These are phyloP conservation scores for Eupithecia subumbrata DNA, from an alignment of 2,888 invertebrate species.

Conservation along the genomic window DNA sequence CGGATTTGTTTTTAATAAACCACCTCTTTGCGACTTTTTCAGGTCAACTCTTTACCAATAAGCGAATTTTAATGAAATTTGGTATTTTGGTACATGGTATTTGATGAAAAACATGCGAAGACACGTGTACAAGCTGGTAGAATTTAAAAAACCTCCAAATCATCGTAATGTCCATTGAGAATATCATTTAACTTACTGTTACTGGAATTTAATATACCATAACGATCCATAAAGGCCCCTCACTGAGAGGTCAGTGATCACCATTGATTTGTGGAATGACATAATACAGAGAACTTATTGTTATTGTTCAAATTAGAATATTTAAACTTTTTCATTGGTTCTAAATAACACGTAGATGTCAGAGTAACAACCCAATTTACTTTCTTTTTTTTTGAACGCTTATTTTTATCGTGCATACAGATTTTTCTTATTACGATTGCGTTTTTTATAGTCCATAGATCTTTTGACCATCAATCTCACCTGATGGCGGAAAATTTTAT, in stretches of 20 bases:
- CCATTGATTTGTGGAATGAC: conserved; percentile 45
- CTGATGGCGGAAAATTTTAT: too few relatives aligned
- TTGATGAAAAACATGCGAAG: not conserved
- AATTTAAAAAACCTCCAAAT: conserved; percentile 26
- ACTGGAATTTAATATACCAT: conserved; percentile 42
- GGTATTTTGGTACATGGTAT: too few relatives aligned
- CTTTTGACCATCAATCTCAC: too few relatives aligned
- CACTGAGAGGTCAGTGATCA: conserved; percentile 39
- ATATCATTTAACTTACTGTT: conserved; percentile 35
- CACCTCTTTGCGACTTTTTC: too few relatives aligned
- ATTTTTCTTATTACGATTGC: not conserved
- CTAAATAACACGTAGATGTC: conserved; percentile 37
- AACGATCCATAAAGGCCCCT: conserved; percentile 21
- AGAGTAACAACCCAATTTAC: conserved; percentile 36
- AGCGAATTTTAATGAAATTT: too few relatives aligned
- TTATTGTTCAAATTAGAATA: conserved; percentile 43
- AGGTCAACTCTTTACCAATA: too few relatives aligned
- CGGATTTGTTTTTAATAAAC: too few relatives aligned
- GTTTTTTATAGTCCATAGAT: not conserved
- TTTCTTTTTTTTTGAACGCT: not conserved
- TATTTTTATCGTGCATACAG: not conserved
- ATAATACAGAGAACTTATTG: conserved; percentile 43
- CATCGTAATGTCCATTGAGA: conserved; percentile 38
- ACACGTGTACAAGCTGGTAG: not conserved
- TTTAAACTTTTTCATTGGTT: conserved; percentile 40